A percentile compares a stretch with the other conserved stretches of the same genome.
These are phyloP conservation scores for human (Homo sapiens) DNA, from an alignment of 2,113 vertebrate genomes.

Conservation along the genomic window DNA sequence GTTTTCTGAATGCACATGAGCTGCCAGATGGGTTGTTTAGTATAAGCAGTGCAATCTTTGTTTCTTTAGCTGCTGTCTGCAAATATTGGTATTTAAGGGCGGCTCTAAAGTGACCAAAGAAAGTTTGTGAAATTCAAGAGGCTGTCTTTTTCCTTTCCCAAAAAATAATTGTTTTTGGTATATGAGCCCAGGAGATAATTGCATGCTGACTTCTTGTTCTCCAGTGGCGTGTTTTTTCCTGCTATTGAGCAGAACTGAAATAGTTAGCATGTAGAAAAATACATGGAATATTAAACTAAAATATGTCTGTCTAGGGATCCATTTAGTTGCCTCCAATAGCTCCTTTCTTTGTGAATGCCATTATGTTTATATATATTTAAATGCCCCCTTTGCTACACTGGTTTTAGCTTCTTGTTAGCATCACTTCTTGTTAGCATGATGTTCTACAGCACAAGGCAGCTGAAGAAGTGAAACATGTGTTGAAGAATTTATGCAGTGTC, in stretches of 20 bases:
- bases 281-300: constrained; percentile 83
- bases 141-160: constrained; percentile 5
- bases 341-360: constrained; percentile 84
- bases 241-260: constrained; percentile 76
- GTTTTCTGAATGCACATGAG: background rate
- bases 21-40: background rate
- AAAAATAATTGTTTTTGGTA: background rate
- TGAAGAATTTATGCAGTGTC: constrained; percentile 89
- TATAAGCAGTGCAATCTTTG: background rate
- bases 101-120: constrained; percentile 6
- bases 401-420: constrained; percentile 88
- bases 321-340: constrained; percentile 81
- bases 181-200: constrained; percentile 52
- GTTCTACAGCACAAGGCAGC: constrained; percentile 85
- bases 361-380: constrained; percentile 88
- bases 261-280: constrained; percentile 82
- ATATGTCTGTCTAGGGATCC: constrained; percentile 84
- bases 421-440: constrained; percentile 89
- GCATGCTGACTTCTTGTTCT: constrained; percentile 69
- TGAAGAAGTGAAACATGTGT: constrained; percentile 85
- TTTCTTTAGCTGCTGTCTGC: background rate
- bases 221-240: constrained; percentile 66
- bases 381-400: constrained; percentile 87
- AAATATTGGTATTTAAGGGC: constrained; percentile 39
- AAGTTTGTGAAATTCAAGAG: constrained; percentile 60